Evolutionary conservation across 2,113 vertebrate species (phyloP).

Genomic region (Noctilio leporinus): DNA sequence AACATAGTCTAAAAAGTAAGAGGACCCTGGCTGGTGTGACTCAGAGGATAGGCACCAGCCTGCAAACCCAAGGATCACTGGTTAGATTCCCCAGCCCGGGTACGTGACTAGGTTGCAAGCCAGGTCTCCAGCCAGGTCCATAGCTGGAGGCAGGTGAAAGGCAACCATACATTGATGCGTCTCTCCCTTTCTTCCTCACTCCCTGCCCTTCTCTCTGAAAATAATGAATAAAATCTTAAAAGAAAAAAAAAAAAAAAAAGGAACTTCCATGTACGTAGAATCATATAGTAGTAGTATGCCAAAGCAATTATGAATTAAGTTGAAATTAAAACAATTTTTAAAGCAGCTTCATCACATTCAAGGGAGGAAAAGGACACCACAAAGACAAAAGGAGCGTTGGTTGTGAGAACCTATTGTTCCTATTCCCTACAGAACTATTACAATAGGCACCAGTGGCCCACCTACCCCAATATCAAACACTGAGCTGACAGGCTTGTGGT

Average conservation of each 20-base stretch:
- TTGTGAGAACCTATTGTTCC: not conserved
- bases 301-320: not conserved
- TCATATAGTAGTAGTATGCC: not conserved
- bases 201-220: too few relatives aligned
- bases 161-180: too few relatives aligned
- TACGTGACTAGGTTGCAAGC: too few relatives aligned
- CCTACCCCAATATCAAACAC: constrained; percentile 90
- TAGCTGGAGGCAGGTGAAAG: too few relatives aligned
- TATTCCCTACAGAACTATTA: not conserved
- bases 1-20: not conserved
- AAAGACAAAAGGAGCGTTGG: not conserved
- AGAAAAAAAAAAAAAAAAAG: not conserved
- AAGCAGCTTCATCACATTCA: not conserved
- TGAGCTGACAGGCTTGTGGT: constrained; percentile 97
- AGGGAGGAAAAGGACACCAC: not conserved
- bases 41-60: too few relatives aligned
- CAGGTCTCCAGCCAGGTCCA: too few relatives aligned
- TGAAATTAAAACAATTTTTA: constrained; percentile 14
- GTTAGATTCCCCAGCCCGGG: too few relatives aligned
- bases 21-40: too few relatives aligned
- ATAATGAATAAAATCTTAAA: too few relatives aligned
- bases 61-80: too few relatives aligned
- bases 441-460: not conserved
- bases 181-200: too few relatives aligned
- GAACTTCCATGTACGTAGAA: not conserved